These are phyloP conservation scores for Amniataba percoides DNA, from an alignment of 2,797 vertebrate species.

Conservation along the genomic window DNA sequence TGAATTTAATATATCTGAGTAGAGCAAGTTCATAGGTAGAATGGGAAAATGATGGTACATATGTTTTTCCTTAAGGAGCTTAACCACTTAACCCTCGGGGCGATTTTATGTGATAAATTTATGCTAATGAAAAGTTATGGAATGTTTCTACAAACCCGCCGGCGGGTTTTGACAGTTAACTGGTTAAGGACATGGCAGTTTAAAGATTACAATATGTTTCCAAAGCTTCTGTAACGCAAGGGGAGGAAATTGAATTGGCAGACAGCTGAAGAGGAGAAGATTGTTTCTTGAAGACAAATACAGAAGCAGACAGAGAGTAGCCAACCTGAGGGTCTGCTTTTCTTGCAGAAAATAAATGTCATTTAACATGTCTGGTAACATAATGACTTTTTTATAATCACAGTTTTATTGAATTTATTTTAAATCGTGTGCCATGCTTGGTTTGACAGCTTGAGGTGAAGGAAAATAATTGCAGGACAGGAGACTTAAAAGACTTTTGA, in stretches of 20 bases:
- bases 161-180: too few relatives aligned
- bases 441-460: constrained; percentile 20
- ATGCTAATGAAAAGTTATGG: too few relatives aligned
- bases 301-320: constrained; percentile 18
- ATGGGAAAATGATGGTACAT: constrained; percentile 5
- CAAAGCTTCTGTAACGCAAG: constrained; percentile 28
- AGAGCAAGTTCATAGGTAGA: not conserved
- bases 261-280: constrained; percentile 17
- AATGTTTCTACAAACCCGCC: too few relatives aligned
- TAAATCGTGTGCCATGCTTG: not conserved
- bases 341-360: constrained; percentile 9
- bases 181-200: constrained; percentile 19
- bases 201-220: constrained; percentile 12
- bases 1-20: constrained; percentile 4
- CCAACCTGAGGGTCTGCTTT: constrained; percentile 9
- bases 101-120: too few relatives aligned
- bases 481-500: not conserved
- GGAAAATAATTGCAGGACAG: not conserved
- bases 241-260: constrained; percentile 25
- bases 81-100: too few relatives aligned
- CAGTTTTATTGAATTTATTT: constrained; percentile 23
- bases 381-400: not conserved
- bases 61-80: constrained; percentile 8
- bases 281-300: constrained; percentile 19
- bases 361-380: constrained; percentile 14